Evolutionary conservation across 2,888 invertebrate species (phyloP).

Genomic region (Rotaria socialis): DNA sequence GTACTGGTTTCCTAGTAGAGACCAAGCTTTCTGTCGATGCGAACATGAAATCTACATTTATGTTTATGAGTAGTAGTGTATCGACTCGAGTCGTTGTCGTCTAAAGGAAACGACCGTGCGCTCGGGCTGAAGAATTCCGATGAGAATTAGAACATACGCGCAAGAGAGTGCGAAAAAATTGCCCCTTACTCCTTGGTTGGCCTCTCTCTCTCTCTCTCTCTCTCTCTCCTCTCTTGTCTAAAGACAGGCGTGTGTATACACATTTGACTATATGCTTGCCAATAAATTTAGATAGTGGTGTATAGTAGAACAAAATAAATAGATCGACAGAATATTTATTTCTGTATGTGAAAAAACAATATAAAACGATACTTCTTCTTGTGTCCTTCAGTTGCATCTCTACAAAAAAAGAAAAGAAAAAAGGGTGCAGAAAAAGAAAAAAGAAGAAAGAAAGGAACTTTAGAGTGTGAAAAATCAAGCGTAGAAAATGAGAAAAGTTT

Average conservation of each 20-base stretch:
- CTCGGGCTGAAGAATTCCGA: constrained; percentile 27
- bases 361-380: constrained; percentile 28
- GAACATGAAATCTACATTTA: constrained; percentile 23
- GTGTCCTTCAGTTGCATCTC: neutral
- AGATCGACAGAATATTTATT: constrained; percentile 1
- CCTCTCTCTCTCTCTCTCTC: neutral
- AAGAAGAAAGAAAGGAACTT: neutral
- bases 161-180: constrained; percentile 4
- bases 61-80: neutral
- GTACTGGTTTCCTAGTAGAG: constrained; percentile 18
- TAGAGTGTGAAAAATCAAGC: constrained; percentile 17
- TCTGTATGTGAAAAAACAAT: constrained; percentile 16
- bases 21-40: neutral
- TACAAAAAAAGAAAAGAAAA: neutral
- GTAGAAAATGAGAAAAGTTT: constrained; percentile 18
- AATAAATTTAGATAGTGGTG: constrained; percentile 18
- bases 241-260: neutral
- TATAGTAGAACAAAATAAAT: constrained; percentile 8
- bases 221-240: neutral
- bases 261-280: neutral
- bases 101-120: constrained; percentile 25
- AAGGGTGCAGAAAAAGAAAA: neutral
- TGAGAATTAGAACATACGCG: constrained; percentile 23
- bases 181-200: neutral
- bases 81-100: constrained; percentile 3